Evolutionary conservation across 1,140 invertebrate genomes (phyloP).

Genomic region (Solenopsis invicta): DNA sequence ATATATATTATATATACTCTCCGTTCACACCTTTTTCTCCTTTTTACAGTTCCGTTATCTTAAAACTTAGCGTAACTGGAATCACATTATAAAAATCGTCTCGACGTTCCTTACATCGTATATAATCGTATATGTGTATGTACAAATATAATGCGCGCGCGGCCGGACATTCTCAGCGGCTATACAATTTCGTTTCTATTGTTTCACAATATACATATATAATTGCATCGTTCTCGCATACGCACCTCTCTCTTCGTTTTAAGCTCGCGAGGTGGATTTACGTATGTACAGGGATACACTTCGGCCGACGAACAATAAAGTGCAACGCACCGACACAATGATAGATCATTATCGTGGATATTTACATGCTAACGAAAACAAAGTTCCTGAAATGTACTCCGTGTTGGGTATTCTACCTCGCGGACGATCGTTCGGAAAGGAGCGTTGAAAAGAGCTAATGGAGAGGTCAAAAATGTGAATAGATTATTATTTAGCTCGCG

Average conservation of each 20-base stretch:
- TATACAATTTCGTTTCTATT: slow-evolving; percentile 16
- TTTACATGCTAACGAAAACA: slow-evolving; percentile 30
- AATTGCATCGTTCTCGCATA: slow-evolving; percentile 14
- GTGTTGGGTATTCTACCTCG: background rate
- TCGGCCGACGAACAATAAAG: slow-evolving; percentile 16
- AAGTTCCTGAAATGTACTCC: slow-evolving; percentile 9
- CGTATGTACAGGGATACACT: slow-evolving; percentile 33
- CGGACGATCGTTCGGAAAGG: background rate
- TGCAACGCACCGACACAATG: background rate
- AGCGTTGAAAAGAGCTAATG: background rate
- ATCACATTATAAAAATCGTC: slow-evolving; percentile 63
- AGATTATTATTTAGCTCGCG: background rate
- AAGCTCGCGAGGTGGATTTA: slow-evolving; percentile 26
- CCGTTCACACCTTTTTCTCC: background rate
- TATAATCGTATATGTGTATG: slow-evolving; percentile 40
- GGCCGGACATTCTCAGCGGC: background rate
- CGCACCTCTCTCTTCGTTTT: background rate
- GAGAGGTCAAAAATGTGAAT: background rate
- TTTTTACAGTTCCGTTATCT: slow-evolving; percentile 45
- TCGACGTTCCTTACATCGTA: slow-evolving; percentile 26
- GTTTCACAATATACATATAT: slow-evolving; percentile 33
- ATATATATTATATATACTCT: background rate
- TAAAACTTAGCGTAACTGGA: slow-evolving; percentile 47
- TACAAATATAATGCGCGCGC: slow-evolving; percentile 35
- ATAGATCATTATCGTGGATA: background rate